A percentile compares a stretch with the other conserved stretches of the same genome.
Evolutionary conservation across 2,888 invertebrate genomes (phyloP).

Genomic region (Callosobruchus maculatus): DNA sequence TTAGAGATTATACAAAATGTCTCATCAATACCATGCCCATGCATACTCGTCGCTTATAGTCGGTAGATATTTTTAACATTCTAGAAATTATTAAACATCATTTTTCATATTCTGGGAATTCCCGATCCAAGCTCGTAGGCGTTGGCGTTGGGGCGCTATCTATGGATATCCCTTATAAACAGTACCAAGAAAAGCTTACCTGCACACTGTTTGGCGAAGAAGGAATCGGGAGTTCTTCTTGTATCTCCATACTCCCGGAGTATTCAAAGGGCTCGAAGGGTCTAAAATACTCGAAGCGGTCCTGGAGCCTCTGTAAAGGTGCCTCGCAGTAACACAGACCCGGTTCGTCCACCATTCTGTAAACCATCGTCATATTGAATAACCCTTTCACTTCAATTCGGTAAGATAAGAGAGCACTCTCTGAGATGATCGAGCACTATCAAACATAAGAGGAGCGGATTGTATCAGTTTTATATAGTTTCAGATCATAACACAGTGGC

Average conservation of each 20-base stretch:
- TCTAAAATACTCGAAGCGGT: slow-evolving; percentile 26
- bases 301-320: slow-evolving; percentile 12
- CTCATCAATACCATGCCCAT: no score
- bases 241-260: slow-evolving; percentile 27
- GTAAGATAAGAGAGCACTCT: background rate
- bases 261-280: slow-evolving; percentile 22
- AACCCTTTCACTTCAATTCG: slow-evolving; percentile 28
- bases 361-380: slow-evolving; percentile 36
- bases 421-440: background rate
- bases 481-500: background rate
- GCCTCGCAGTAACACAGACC: slow-evolving; percentile 40
- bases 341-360: slow-evolving; percentile 39
- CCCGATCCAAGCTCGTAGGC: no score
- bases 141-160: no score
- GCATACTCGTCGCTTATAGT: no score
- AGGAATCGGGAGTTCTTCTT: slow-evolving; percentile 40
- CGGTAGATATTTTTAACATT: no score
- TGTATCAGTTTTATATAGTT: background rate
- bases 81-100: no score
- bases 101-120: no score
- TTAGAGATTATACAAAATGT: no score
- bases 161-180: no score
- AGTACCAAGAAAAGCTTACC: slow-evolving; percentile 30
- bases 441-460: background rate
- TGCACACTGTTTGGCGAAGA: slow-evolving; percentile 42